Conservation (phyloP, 2,888 invertebrate genomes). For the Crepidodera aurea region DNA sequence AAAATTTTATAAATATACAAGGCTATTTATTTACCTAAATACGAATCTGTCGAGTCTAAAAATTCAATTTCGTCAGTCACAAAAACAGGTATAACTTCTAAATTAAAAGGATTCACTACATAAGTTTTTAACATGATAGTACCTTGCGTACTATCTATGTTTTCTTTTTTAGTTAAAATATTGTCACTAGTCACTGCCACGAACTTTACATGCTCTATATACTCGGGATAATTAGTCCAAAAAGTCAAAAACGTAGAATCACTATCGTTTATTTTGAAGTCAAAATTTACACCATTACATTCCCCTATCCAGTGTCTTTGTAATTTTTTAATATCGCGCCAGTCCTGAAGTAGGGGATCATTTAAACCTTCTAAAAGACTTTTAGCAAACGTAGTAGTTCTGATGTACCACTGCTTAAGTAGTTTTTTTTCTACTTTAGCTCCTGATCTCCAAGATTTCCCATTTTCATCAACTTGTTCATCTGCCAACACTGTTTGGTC, state of each 20-base stretch:
- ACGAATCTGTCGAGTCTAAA: constrained; percentile 72
- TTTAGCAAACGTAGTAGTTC: constrained; percentile 85
- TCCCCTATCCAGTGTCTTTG: constrained; percentile 92
- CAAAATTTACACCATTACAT: constrained; percentile 79
- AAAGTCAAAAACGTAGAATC: constrained; percentile 62
- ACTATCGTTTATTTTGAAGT: constrained; percentile 62
- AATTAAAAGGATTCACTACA: constrained; percentile 77
- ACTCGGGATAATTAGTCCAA: constrained; percentile 81
- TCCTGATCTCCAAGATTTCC: constrained; percentile 95
- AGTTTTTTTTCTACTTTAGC: constrained; percentile 89
- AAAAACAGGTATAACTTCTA: constrained; percentile 70
- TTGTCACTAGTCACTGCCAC: constrained; percentile 70
- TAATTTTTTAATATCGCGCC: constrained; percentile 84
- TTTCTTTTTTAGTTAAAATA: constrained; percentile 61
- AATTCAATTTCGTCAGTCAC: constrained; percentile 70
- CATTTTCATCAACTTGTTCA: constrained; percentile 94
- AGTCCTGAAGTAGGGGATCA: constrained; percentile 74
- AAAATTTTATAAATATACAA: too few species aligned
- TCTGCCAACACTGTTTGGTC: constrained; percentile 97
- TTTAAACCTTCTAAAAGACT: constrained; percentile 74
- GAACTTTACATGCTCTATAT: constrained; percentile 74
- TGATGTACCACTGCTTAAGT: constrained; percentile 94
- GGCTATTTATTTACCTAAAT: constrained; percentile 64
- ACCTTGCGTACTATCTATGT: constrained; percentile 45
- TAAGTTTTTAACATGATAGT: constrained; percentile 58